Evolutionary conservation across 2,888 invertebrate species (phyloP).

Genomic region (Eristalis tenax): DNA sequence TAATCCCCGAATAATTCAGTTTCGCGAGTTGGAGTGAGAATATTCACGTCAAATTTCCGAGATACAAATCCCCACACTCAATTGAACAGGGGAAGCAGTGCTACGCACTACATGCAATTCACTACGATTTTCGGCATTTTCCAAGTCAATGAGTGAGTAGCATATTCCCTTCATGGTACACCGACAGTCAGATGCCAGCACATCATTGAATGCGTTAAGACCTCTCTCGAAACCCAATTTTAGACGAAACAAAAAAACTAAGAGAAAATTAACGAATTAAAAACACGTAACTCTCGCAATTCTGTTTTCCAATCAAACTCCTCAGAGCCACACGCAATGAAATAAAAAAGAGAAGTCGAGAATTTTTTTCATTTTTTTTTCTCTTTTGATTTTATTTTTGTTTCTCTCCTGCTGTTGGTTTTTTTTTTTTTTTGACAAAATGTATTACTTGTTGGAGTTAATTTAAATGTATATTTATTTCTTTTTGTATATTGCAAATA

Average conservation of each 20-base stretch:
- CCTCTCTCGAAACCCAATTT: not conserved
- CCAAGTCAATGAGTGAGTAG: too few species aligned
- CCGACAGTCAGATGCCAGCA: not conserved
- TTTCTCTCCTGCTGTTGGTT: conserved; percentile 40
- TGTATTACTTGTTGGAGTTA: conserved; percentile 41
- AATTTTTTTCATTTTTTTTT: conserved; percentile 33
- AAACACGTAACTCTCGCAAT: not conserved
- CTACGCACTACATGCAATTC: too few species aligned
- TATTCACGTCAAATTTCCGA: too few species aligned
- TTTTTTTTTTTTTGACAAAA: conserved; percentile 41
- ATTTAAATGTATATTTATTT: conserved; percentile 59
- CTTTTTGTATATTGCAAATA: conserved; percentile 72
- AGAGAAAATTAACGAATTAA: too few species aligned
- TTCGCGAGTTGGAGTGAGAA: too few species aligned
- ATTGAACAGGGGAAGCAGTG: too few species aligned
- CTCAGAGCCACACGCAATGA: not conserved
- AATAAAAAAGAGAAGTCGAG: conserved; percentile 20
- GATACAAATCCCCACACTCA: too few species aligned
- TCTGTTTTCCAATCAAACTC: not conserved
- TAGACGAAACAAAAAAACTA: not conserved
- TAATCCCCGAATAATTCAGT: too few species aligned
- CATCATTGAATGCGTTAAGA: not conserved
- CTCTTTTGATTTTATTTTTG: conserved; percentile 56
- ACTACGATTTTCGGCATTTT: too few species aligned
- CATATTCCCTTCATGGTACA: too few species aligned